phyloP scores from a whole-genome alignment of 2,113 vertebrate genomes.

The Bombycilla garrulus region DNA sequence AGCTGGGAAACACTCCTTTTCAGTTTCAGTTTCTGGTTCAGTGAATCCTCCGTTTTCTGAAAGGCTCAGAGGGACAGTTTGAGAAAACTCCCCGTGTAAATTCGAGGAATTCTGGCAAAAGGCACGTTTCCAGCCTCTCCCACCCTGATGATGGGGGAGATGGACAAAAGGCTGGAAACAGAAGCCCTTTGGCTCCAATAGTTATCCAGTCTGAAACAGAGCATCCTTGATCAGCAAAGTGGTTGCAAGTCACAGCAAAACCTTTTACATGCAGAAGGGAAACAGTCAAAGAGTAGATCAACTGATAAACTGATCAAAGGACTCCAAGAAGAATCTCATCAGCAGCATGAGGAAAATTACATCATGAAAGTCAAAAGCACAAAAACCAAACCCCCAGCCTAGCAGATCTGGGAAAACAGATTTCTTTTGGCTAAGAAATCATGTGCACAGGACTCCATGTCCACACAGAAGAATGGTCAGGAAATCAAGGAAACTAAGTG shows the following conservation, averaged over 20 bases:
- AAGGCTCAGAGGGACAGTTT: neutral
- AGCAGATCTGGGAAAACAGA: neutral
- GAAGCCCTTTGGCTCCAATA: neutral
- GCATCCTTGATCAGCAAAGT: neutral
- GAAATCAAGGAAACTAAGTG: neutral
- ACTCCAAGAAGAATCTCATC: neutral
- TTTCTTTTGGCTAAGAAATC: neutral
- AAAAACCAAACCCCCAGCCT: neutral
- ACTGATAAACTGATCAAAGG: neutral
- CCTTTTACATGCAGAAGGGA: neutral
- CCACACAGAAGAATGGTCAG: neutral
- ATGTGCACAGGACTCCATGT: neutral
- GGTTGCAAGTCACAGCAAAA: neutral
- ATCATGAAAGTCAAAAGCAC: neutral
- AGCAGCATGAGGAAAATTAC: neutral
- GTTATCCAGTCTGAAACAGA: neutral
- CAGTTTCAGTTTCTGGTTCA: neutral
- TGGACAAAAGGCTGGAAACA: neutral
- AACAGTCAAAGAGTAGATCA: neutral
- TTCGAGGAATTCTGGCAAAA: neutral
- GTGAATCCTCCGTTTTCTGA: neutral
- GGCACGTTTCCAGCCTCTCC: neutral
- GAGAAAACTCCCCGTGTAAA: neutral
- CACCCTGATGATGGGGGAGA: neutral
- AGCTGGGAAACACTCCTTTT: accelerated